Evolutionary conservation across 30 jellyfish, hydroid and myxozoan species (phyloP).

Genomic region (Chrysaora quinquecirrha): DNA sequence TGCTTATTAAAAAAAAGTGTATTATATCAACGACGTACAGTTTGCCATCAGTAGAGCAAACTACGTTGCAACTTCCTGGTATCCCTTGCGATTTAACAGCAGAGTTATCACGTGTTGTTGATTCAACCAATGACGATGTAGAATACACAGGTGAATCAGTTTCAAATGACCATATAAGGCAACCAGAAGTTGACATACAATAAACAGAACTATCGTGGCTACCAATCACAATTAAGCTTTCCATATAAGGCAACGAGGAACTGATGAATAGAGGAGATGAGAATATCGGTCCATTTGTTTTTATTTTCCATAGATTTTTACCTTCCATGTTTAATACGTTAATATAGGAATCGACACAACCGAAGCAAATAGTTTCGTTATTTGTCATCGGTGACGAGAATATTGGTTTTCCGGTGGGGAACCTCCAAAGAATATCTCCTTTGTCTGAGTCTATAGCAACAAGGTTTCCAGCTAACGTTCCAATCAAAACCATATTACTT

Average conservation of each 20-base stretch:
- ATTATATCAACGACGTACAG: slow-evolving; percentile 19
- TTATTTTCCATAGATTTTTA: slow-evolving; percentile 52
- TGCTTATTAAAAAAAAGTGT: too few species aligned
- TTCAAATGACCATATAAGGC: slow-evolving; percentile 64
- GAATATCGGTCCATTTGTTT: slow-evolving; percentile 74
- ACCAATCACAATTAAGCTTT: slow-evolving; percentile 46
- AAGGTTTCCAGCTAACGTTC: slow-evolving; percentile 60
- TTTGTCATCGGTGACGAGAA: slow-evolving; percentile 66
- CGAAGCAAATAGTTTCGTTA: not conserved
- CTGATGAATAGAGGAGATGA: slow-evolving; percentile 66
- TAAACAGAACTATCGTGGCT: slow-evolving; percentile 62
- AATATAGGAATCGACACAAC: slow-evolving; percentile 1
- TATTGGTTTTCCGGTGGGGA: slow-evolving; percentile 57
- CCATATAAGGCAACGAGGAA: not conserved
- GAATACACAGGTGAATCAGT: slow-evolving; percentile 51
- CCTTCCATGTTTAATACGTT: slow-evolving; percentile 34
- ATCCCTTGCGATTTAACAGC: not conserved
- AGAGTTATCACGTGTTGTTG: not conserved
- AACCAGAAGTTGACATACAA: slow-evolving; percentile 59
- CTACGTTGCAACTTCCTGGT: slow-evolving; percentile 6
- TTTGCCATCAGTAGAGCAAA: slow-evolving; percentile 46
- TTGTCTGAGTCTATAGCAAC: slow-evolving; percentile 20
- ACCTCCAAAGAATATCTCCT: slow-evolving; percentile 65
- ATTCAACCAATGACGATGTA: slow-evolving; percentile 15
- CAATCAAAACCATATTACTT: slow-evolving; percentile 22